phyloP scores from a whole-genome alignment of 2,797 vertebrate species.

The Oreochromis mossambicus region DNA sequence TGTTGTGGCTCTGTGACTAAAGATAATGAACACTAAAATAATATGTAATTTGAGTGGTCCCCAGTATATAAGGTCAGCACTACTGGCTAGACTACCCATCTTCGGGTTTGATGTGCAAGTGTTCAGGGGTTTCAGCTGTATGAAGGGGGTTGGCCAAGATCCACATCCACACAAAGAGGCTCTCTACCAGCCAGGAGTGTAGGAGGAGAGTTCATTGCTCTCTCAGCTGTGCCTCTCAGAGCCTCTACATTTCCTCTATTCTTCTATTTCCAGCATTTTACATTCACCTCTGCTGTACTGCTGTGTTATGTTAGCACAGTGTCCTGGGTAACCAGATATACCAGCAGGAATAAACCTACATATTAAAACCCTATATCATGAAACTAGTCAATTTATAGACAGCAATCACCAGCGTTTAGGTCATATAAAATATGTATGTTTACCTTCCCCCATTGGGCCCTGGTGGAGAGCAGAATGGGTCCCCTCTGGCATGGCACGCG shows the following conservation, averaged over 20 bases:
- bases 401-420: background rate
- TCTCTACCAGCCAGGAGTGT: conserved; percentile 61
- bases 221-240: conserved; percentile 38
- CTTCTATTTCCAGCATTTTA: conserved; percentile 49
- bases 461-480: conserved; percentile 68
- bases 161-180: conserved; percentile 65
- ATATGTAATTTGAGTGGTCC: conserved; percentile 57
- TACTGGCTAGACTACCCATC: conserved; percentile 25
- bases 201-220: conserved; percentile 59
- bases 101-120: conserved; percentile 54
- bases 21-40: conserved; percentile 69
- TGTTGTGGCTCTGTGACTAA: conserved; percentile 21
- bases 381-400: background rate
- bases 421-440: background rate
- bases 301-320: conserved; percentile 12
- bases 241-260: conserved; percentile 56
- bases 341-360: background rate
- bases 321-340: conserved; percentile 18
- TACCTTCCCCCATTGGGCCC: conserved; percentile 83
- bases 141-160: conserved; percentile 42
- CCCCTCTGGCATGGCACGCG: conserved; percentile 80
- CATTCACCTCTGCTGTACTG: conserved; percentile 31
- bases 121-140: conserved; percentile 45
- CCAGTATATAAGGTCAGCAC: conserved; percentile 43
- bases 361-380: background rate